Conservation (phyloP, 1,140 invertebrate species). For the Drosophila navojoa region DNA sequence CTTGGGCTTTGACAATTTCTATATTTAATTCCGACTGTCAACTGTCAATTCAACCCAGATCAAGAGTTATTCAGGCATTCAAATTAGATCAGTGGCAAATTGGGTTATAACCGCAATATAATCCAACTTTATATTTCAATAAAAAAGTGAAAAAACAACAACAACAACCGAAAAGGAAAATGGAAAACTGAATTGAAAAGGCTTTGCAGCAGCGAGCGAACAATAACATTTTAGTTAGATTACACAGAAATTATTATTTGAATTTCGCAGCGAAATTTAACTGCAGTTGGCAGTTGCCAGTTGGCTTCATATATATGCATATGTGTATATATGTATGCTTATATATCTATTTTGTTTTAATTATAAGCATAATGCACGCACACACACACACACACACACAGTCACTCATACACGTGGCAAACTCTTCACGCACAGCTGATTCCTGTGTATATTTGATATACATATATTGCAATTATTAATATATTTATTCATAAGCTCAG, state of each 20-base stretch:
- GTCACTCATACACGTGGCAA: neutral
- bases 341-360: constrained; percentile 18
- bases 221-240: neutral
- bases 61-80: too few relatives aligned
- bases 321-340: too few relatives aligned
- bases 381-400: constrained; percentile 9
- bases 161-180: neutral
- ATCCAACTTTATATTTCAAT: too few relatives aligned
- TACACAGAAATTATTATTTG: constrained; percentile 8
- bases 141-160: too few relatives aligned
- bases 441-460: constrained; percentile 39
- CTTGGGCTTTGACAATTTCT: too few relatives aligned
- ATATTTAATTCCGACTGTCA: too few relatives aligned
- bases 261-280: constrained; percentile 10
- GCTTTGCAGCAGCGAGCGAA: neutral
- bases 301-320: too few relatives aligned
- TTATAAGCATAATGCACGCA: constrained; percentile 6
- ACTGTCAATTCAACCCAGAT: too few relatives aligned
- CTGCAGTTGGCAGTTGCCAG: neutral
- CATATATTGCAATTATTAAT: constrained; percentile 40
- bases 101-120: too few relatives aligned
- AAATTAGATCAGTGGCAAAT: too few relatives aligned
- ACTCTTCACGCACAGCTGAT: constrained; percentile 53
- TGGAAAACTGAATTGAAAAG: neutral
- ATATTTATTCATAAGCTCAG: neutral